These are phyloP conservation scores for Platycheirus rosarum DNA, from an alignment of 2,888 invertebrate species.

Conservation along the genomic window DNA sequence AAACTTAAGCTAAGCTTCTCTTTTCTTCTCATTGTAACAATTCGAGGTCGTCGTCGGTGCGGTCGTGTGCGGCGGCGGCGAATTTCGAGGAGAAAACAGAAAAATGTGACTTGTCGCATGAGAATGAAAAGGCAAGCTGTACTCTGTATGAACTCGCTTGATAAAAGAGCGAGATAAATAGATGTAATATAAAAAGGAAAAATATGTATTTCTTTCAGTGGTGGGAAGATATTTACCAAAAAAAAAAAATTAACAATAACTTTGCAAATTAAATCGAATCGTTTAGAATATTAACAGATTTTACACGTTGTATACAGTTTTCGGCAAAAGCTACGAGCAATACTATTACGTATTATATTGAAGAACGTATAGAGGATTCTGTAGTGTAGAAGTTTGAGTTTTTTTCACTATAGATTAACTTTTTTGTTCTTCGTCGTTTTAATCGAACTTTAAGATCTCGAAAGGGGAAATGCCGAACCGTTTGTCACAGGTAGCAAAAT, in stretches of 20 bases:
- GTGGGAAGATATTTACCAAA: constrained; percentile 70
- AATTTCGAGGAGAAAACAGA: constrained; percentile 46
- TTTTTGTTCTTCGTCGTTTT: constrained; percentile 53
- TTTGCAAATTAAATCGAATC: constrained; percentile 65
- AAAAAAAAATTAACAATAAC: constrained; percentile 56
- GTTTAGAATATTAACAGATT: constrained; percentile 52
- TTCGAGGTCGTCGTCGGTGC: not conserved
- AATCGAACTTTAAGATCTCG: constrained; percentile 39
- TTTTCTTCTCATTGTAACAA: constrained; percentile 50
- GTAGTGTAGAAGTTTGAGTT: constrained; percentile 48
- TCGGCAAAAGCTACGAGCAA: constrained; percentile 36
- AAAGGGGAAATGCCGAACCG: constrained; percentile 59
- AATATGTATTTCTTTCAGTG: constrained; percentile 34
- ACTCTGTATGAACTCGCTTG: constrained; percentile 27
- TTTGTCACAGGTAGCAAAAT: constrained; percentile 62
- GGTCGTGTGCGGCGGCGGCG: constrained; percentile 36
- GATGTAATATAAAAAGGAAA: constrained; percentile 34
- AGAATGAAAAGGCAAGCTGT: constrained; percentile 57
- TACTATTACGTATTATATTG: no score
- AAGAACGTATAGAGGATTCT: constrained; percentile 31
- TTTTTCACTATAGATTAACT: constrained; percentile 30
- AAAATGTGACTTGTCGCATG: constrained; percentile 31
- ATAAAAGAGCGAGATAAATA: constrained; percentile 17
- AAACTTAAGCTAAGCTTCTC: constrained; percentile 55
- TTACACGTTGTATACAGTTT: constrained; percentile 45